phyloP scores from a whole-genome alignment of 2,888 invertebrate genomes.

The Norana najaformis region DNA sequence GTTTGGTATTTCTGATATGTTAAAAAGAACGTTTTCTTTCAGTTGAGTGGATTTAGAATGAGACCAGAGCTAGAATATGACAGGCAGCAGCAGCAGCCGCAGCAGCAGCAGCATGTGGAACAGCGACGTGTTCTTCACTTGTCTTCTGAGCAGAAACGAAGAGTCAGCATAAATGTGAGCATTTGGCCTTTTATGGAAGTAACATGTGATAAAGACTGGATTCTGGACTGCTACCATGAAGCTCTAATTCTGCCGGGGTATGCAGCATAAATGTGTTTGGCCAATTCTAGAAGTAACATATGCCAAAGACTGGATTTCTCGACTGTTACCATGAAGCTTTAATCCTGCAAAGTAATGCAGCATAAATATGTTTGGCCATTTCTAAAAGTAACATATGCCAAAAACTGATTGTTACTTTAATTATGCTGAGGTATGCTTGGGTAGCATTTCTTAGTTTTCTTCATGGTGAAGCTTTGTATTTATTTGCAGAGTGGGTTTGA shows the following conservation, averaged over 20 bases:
- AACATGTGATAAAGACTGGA: neutral
- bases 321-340: neutral
- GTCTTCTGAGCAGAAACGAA: constrained; percentile 20
- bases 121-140: constrained; percentile 17
- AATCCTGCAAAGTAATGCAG: neutral
- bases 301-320: neutral
- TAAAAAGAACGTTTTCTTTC: neutral
- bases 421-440: neutral
- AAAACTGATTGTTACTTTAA: neutral
- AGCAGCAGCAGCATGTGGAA: neutral
- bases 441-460: neutral
- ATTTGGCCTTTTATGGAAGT: neutral
- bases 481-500: constrained; percentile 18
- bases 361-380: neutral
- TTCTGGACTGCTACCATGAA: neutral
- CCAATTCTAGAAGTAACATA: neutral
- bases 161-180: constrained; percentile 7
- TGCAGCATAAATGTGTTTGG: neutral
- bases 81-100: neutral
- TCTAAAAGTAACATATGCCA: neutral
- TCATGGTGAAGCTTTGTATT: neutral
- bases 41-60: neutral
- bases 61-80: neutral
- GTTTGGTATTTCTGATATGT: neutral
- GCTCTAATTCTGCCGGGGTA: neutral